A percentile compares a stretch with the other conserved stretches of the same genome.
Evolutionary conservation across 2,888 invertebrate species (phyloP).

Genomic region (Cacoxenus indagator): DNA sequence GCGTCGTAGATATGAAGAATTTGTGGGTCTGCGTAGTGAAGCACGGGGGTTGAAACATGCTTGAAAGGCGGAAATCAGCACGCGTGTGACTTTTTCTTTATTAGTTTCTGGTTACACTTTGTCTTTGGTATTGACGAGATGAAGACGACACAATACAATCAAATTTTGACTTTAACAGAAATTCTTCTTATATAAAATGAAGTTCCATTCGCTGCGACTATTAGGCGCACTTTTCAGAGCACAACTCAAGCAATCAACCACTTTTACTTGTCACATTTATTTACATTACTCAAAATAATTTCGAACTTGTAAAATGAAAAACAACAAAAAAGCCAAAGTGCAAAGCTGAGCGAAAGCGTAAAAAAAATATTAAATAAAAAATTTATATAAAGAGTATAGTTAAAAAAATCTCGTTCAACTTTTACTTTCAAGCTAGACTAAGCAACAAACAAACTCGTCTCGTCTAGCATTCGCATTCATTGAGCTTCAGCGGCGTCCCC

Average conservation of each 20-base stretch:
- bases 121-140: not conserved
- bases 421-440: constrained; percentile 60
- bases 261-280: not conserved
- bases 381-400: constrained; percentile 45
- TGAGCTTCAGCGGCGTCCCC: not conserved
- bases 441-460: constrained; percentile 42
- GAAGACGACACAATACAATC: not conserved
- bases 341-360: constrained; percentile 33
- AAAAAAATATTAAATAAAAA: not conserved
- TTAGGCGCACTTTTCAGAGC: no score
- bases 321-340: constrained; percentile 61
- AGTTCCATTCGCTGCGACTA: not conserved
- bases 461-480: not conserved
- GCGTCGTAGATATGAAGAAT: constrained; percentile 48
- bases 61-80: not conserved
- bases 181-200: not conserved
- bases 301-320: constrained; percentile 44
- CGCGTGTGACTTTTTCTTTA: constrained; percentile 8
- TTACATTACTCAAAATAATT: constrained; percentile 6
- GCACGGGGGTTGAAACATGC: not conserved
- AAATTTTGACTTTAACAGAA: not conserved
- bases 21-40: not conserved
- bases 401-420: constrained; percentile 44
- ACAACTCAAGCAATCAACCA: not conserved
- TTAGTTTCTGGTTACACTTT: constrained; percentile 10